A percentile compares a stretch with the other conserved stretches of the same genome.
Evolutionary conservation across 2,797 vertebrate genomes (phyloP).

Genomic region (Fistularia commersonii): DNA sequence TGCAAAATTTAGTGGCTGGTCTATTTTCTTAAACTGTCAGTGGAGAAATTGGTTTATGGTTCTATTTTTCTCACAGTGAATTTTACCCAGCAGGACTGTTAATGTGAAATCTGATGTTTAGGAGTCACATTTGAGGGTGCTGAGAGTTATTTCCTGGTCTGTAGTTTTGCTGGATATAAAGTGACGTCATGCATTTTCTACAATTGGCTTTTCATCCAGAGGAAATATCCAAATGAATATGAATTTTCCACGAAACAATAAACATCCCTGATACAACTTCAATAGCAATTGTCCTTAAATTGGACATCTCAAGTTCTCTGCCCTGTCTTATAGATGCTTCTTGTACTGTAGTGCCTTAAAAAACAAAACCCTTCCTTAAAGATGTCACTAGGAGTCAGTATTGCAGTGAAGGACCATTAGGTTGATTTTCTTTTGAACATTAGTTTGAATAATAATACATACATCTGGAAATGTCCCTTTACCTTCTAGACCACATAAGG

Average conservation of each 20-base stretch:
- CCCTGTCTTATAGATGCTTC: too few relatives aligned
- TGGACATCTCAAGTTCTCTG: not conserved
- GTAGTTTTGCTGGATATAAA: not conserved
- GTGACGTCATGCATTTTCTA: conserved; percentile 2
- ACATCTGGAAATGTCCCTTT: too few relatives aligned
- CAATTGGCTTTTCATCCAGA: conserved; percentile 1
- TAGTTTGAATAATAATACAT: too few relatives aligned
- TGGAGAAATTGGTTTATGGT: conserved; percentile 27
- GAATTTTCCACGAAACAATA: not conserved
- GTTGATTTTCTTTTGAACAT: not conserved
- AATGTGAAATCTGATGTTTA: conserved; percentile 17
- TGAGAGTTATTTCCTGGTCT: conserved; percentile 11
- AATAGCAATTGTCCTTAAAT: not conserved
- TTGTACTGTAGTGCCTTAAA: too few relatives aligned
- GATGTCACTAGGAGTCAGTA: conserved; percentile 1
- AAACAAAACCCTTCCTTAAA: not conserved
- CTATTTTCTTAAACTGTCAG: conserved; percentile 44
- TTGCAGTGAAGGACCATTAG: not conserved
- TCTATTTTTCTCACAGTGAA: conserved; percentile 12
- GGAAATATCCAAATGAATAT: not conserved
- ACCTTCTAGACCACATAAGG: too few relatives aligned
- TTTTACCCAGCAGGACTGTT: conserved; percentile 6
- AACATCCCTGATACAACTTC: not conserved
- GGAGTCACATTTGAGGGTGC: conserved; percentile 6
- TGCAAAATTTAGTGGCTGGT: conserved; percentile 27